Conservation (phyloP, 2,888 invertebrate species). For the Scaptomyza flava region DNA sequence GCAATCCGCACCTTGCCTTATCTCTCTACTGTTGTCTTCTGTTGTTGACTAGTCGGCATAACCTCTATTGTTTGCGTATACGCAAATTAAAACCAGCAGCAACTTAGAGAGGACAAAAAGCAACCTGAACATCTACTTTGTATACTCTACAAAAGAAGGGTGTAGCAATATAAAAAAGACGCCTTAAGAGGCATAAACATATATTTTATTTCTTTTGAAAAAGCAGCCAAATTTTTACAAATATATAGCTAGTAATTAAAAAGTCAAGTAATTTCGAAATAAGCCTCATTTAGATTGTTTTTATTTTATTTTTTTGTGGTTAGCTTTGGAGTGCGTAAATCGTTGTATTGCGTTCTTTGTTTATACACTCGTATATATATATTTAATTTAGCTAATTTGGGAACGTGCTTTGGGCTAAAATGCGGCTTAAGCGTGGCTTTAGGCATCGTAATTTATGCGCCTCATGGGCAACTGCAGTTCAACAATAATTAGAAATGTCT, state of each 20-base stretch:
- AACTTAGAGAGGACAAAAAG: slow-evolving; percentile 28
- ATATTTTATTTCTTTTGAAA: too few species aligned
- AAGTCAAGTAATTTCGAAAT: slow-evolving; percentile 1
- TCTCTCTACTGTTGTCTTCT: slow-evolving; percentile 48
- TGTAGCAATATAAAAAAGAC: too few species aligned
- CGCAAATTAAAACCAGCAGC: slow-evolving; percentile 68
- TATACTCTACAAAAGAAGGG: slow-evolving; percentile 32
- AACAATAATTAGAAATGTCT: slow-evolving; percentile 70
- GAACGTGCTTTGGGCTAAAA: slow-evolving; percentile 69
- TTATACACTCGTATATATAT: slow-evolving; percentile 71
- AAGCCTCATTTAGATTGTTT: neutral
- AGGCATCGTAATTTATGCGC: slow-evolving; percentile 68
- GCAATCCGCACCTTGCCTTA: slow-evolving; percentile 59
- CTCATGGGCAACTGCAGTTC: slow-evolving; percentile 74
- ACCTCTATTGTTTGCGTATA: slow-evolving; percentile 73
- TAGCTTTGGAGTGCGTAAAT: slow-evolving; percentile 48
- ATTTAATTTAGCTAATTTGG: slow-evolving; percentile 83
- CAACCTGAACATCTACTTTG: slow-evolving; percentile 39
- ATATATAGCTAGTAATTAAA: neutral
- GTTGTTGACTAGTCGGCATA: slow-evolving; percentile 72
- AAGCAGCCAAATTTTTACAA: neutral
- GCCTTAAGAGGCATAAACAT: too few species aligned
- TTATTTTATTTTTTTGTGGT: slow-evolving; percentile 4
- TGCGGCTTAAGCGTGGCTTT: slow-evolving; percentile 66
- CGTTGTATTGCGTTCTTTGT: slow-evolving; percentile 52